A percentile compares a stretch with the other conserved stretches of the same genome.
Conservation (phyloP, 1,140 invertebrate genomes). For the Pseudobourletiella spinata region DNA sequence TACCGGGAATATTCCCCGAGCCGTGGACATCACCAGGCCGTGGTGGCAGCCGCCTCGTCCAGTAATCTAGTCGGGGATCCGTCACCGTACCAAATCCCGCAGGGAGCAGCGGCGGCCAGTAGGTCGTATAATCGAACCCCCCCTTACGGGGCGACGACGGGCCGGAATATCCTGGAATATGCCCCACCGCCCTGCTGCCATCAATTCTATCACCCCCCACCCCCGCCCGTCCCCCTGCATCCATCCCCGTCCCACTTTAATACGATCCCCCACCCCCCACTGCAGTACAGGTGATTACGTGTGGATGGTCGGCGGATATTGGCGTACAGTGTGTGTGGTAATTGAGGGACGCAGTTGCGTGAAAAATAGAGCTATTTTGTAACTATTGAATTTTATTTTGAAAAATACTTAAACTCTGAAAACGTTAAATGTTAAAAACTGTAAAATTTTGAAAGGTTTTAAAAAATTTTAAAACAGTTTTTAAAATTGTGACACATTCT, state of each 20-base stretch:
- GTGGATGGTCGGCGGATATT: no score
- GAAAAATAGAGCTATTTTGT: no score
- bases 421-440: no score
- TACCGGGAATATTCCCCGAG: conserved; percentile 35
- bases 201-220: conserved; percentile 33
- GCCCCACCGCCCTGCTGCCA: conserved; percentile 34
- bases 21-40: conserved; percentile 25
- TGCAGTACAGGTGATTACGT: conserved; percentile 34
- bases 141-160: conserved; percentile 18
- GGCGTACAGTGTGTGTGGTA: no score
- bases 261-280: conserved; percentile 35
- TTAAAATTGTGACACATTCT: no score
- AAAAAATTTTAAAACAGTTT: no score
- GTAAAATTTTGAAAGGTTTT: no score
- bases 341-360: no score
- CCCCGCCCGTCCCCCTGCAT: conserved; percentile 24
- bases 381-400: no score
- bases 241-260: conserved; percentile 35
- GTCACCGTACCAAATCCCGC: conserved; percentile 14
- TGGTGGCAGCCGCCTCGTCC: conserved; percentile 22
- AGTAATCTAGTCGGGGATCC: conserved; percentile 7
- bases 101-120: no score
- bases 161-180: conserved; percentile 30
- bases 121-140: conserved; percentile 21
- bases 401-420: no score